A percentile compares a stretch with the other conserved stretches of the same genome.
Evolutionary conservation across 2,113 vertebrate genomes (phyloP).

Genomic region (Caloenas nicobarica): DNA sequence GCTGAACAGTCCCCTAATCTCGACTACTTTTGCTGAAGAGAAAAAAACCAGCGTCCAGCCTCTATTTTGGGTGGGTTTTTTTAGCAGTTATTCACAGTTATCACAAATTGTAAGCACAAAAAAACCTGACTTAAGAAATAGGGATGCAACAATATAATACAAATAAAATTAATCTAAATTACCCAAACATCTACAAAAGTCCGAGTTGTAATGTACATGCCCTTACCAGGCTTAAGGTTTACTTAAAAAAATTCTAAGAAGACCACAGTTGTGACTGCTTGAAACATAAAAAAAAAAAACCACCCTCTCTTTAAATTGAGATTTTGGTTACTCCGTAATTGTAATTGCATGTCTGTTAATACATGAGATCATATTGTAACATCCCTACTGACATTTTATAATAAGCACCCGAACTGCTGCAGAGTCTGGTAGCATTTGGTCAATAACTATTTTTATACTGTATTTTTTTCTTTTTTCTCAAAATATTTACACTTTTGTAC

Average conservation of each 20-base stretch:
- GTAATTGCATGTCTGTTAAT: conserved; percentile 37
- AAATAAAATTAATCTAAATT: conserved; percentile 73
- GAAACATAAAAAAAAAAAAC: conserved; percentile 64
- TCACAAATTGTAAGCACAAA: conserved; percentile 88
- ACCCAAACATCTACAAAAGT: conserved; percentile 76
- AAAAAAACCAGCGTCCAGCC: conserved; percentile 76
- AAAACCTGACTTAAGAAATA: conserved; percentile 83
- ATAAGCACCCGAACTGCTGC: conserved; percentile 91
- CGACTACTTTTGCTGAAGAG: conserved; percentile 78
- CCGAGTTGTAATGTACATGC: conserved; percentile 36
- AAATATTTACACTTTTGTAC: conserved; percentile 98
- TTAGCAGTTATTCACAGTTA: conserved; percentile 96
- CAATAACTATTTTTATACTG: conserved; percentile 91
- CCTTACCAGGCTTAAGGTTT: conserved; percentile 56
- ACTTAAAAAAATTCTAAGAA: conserved; percentile 61
- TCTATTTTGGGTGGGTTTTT: conserved; percentile 79
- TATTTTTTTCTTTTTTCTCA: conserved; percentile 66
- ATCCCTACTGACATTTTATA: conserved; percentile 82
- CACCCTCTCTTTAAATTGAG: conserved; percentile 59
- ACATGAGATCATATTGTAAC: conserved; percentile 82
- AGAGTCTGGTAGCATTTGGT: conserved; percentile 99
- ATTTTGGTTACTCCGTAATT: conserved; percentile 72
- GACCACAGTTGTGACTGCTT: conserved; percentile 62
- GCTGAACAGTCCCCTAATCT: conserved; percentile 79
- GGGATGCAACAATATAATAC: conserved; percentile 86